Conservation (phyloP, 1,140 invertebrate genomes). For the Bactericera cockerelli region DNA sequence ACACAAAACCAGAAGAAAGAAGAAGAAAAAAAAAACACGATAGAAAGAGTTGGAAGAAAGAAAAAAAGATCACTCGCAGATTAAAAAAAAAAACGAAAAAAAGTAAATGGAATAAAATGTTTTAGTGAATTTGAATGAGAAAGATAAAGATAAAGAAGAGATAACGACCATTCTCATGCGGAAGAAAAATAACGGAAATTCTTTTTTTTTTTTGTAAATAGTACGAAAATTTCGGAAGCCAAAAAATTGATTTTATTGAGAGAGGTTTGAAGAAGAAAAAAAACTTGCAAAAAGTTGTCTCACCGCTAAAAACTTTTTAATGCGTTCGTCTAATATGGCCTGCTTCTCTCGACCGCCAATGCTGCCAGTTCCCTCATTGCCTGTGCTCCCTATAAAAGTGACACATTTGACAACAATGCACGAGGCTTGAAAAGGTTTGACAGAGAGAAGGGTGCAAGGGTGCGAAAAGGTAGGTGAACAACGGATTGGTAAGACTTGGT, state of each 20-base stretch:
- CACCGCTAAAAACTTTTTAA: constrained; percentile 88
- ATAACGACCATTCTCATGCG: constrained; percentile 22
- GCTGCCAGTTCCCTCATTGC: neutral
- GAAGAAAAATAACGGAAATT: constrained; percentile 20
- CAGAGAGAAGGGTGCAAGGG: too few relatives aligned
- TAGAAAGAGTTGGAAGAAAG: too few relatives aligned
- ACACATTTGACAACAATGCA: neutral
- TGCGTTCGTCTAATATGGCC: constrained; percentile 72
- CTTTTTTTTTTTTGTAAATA: too few relatives aligned
- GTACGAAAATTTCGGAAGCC: constrained; percentile 9
- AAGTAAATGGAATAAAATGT: neutral
- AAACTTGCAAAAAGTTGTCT: too few relatives aligned
- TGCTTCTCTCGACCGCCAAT: constrained; percentile 18
- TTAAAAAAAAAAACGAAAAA: constrained; percentile 26
- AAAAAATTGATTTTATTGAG: constrained; percentile 4
- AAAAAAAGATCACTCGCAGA: constrained; percentile 14
- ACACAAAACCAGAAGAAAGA: too few relatives aligned
- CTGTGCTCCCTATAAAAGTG: constrained; percentile 2
- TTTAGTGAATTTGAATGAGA: constrained; percentile 1
- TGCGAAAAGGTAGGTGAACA: too few relatives aligned
- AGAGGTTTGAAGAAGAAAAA: constrained; percentile 11
- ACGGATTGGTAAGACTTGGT: too few relatives aligned
- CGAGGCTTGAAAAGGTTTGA: too few relatives aligned
- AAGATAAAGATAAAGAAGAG: constrained; percentile 24
- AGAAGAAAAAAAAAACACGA: too few relatives aligned